Evolutionary conservation across 2,113 vertebrate genomes (phyloP).

Genomic region (Tringa solitaria): DNA sequence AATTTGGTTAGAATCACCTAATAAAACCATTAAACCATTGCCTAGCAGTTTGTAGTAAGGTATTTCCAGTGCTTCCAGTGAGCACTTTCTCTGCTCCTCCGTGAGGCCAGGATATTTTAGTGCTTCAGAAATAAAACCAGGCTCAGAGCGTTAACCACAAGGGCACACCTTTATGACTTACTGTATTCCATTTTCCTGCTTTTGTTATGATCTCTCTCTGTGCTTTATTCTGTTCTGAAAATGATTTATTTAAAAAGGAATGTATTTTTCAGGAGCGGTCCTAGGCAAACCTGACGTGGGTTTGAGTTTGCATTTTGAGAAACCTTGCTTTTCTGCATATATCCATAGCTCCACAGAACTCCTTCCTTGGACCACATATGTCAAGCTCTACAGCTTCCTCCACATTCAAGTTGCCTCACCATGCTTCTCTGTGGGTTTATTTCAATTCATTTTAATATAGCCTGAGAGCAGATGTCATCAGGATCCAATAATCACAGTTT

Average conservation of each 20-base stretch:
- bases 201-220: background rate
- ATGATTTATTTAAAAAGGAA: background rate
- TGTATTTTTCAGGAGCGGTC: background rate
- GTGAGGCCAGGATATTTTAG: background rate
- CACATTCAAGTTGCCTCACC: background rate
- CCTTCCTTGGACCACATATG: background rate
- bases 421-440: background rate
- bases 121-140: background rate
- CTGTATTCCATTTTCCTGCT: background rate
- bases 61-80: background rate
- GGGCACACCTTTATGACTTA: background rate
- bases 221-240: background rate
- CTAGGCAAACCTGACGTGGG: rapidly evolving
- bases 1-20: background rate
- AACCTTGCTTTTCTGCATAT: background rate
- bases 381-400: background rate
- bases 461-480: slow-evolving; percentile 31
- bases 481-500: slow-evolving; percentile 56
- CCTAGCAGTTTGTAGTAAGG: background rate
- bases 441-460: slow-evolving; percentile 46
- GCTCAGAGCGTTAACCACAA: background rate
- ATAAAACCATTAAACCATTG: background rate
- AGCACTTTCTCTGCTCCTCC: rapidly evolving
- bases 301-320: background rate
- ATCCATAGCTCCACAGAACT: background rate